Percentiles rank a stretch among this genome's conserved stretches.
Conservation (phyloP, 2,113 vertebrate genomes). For the Clarias batrachus region DNA sequence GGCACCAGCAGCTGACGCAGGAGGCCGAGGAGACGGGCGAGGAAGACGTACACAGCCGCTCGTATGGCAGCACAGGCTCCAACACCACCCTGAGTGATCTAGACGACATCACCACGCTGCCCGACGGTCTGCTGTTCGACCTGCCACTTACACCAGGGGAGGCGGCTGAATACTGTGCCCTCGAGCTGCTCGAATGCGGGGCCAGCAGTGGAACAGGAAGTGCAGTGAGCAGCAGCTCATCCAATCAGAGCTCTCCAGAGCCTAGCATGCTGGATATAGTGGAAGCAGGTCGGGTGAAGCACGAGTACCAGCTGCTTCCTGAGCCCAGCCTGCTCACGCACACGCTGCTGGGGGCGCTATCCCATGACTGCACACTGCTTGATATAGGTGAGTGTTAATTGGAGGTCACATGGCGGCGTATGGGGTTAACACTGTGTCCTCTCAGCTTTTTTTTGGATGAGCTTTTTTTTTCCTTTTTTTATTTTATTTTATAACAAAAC, state of each 20-base stretch:
- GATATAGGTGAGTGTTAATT: slow-evolving; percentile 77
- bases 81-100: slow-evolving; percentile 77
- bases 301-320: slow-evolving; percentile 83
- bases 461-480: no score
- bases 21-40: slow-evolving; percentile 58
- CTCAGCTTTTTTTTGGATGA: no score
- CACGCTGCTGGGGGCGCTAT: slow-evolving; percentile 66
- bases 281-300: slow-evolving; percentile 71
- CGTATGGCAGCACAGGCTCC: slow-evolving; percentile 77
- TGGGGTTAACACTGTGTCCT: no score
- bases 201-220: slow-evolving; percentile 64
- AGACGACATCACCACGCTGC: slow-evolving; percentile 80
- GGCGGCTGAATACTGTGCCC: slow-evolving; percentile 76
- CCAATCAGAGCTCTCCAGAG: slow-evolving; percentile 83
- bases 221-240: slow-evolving; percentile 70
- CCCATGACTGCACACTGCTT: slow-evolving; percentile 71
- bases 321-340: slow-evolving; percentile 76
- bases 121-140: slow-evolving; percentile 83
- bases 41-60: slow-evolving; percentile 61
- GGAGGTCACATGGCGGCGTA: no score
- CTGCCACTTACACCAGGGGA: slow-evolving; percentile 82
- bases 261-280: slow-evolving; percentile 79
- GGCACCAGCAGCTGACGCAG: slow-evolving; percentile 82
- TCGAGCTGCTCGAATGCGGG: slow-evolving; percentile 75
- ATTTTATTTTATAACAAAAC: no score